Conservation (phyloP, 2,888 invertebrate genomes). For the Cryptops parisi region DNA sequence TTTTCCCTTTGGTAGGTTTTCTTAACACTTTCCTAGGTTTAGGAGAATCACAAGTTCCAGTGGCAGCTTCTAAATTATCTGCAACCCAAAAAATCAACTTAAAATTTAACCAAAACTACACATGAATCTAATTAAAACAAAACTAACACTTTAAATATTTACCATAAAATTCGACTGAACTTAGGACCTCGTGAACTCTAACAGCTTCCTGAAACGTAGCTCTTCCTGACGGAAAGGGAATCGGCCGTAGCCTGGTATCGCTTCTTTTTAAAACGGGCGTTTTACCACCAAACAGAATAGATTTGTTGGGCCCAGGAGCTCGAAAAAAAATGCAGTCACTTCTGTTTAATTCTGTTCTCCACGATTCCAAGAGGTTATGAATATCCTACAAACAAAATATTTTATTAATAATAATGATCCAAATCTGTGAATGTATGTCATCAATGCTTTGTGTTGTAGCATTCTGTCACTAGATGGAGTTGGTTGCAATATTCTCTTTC, state of each 20-base stretch:
- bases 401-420: neutral
- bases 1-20: neutral
- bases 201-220: slow-evolving; percentile 67
- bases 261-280: slow-evolving; percentile 48
- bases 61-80: no score
- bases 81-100: no score
- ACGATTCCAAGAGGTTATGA: slow-evolving; percentile 50
- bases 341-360: slow-evolving; percentile 48
- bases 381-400: slow-evolving; percentile 45
- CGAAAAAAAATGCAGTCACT: slow-evolving; percentile 61
- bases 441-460: no score
- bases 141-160: neutral
- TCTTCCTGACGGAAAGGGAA: slow-evolving; percentile 68
- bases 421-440: neutral
- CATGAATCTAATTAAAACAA: no score
- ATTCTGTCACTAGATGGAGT: no score
- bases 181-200: slow-evolving; percentile 53
- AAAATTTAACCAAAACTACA: no score
- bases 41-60: neutral
- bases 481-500: no score
- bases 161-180: slow-evolving; percentile 25
- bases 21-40: neutral
- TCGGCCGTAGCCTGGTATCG: slow-evolving; percentile 47
- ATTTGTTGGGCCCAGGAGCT: slow-evolving; percentile 47
- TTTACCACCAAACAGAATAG: slow-evolving; percentile 57